Evolutionary conservation across 2,113 vertebrate species (phyloP).

Genomic region (Myotis davidii): DNA sequence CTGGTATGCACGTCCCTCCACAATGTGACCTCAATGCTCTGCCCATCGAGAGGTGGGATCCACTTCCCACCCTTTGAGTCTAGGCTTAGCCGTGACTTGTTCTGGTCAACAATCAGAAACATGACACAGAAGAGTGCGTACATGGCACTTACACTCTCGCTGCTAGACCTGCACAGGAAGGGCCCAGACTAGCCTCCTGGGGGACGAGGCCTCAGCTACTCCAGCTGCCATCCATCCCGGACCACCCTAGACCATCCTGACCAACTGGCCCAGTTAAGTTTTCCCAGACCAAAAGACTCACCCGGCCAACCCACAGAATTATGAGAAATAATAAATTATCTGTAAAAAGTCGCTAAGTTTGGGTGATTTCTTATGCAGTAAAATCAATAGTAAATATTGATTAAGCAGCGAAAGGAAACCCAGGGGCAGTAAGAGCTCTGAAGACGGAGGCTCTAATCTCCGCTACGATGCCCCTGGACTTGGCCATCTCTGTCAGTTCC

Average conservation of each 20-base stretch:
- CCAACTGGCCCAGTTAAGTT: background rate
- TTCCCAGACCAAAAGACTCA: background rate
- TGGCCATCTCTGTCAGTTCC: background rate
- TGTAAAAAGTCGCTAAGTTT: background rate
- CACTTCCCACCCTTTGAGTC: background rate
- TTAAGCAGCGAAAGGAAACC: conserved; percentile 23
- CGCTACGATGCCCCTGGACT: background rate
- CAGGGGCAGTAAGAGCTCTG: background rate
- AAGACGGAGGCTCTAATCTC: background rate
- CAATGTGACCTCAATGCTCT: background rate
- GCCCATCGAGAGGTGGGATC: background rate
- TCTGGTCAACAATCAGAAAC: background rate
- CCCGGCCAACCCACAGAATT: background rate
- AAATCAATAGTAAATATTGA: conserved; percentile 20
- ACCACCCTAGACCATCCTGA: background rate
- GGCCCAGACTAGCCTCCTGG: background rate
- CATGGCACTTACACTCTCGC: background rate
- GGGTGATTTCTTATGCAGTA: background rate
- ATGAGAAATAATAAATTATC: background rate
- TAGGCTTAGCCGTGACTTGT: background rate
- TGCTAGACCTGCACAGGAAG: background rate
- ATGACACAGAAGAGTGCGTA: background rate
- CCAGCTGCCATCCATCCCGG: background rate
- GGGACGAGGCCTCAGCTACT: background rate
- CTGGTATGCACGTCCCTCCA: background rate